Percentiles rank a stretch among this genome's conserved stretches.
Conservation (phyloP, 1,140 invertebrate genomes). For the Drosophila paulistorum region DNA sequence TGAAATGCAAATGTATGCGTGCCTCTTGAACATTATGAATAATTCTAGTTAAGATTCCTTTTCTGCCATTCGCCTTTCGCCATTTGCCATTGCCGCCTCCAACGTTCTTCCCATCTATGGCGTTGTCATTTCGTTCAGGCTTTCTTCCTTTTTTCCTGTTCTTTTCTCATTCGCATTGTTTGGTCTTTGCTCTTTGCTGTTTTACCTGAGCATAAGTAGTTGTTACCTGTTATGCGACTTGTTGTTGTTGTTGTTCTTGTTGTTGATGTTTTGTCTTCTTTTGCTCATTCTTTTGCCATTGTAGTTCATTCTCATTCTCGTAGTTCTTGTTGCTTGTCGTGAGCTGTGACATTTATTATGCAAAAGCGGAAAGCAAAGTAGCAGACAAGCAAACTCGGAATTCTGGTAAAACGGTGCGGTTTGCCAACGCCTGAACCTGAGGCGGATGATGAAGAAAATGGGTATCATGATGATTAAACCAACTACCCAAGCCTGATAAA, state of each 20-base stretch:
- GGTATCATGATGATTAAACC: constrained; percentile 50
- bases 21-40: constrained; percentile 80
- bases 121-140: neutral
- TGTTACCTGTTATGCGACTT: constrained; percentile 71
- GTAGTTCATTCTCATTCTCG: constrained; percentile 17
- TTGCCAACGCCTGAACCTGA: constrained; percentile 34
- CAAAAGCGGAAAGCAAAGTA: constrained; percentile 67
- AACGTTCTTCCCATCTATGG: neutral
- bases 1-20: constrained; percentile 80
- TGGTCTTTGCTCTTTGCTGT: constrained; percentile 27
- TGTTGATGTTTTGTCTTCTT: constrained; percentile 1
- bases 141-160: constrained; percentile 17
- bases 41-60: constrained; percentile 77
- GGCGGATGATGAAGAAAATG: neutral
- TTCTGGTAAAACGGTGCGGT: constrained; percentile 40
- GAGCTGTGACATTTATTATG: constrained; percentile 73
- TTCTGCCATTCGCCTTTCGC: constrained; percentile 67
- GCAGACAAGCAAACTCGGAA: constrained; percentile 47
- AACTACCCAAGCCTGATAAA: constrained; percentile 45
- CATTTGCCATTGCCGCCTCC: constrained; percentile 57
- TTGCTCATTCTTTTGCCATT: constrained; percentile 32
- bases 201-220: constrained; percentile 73
- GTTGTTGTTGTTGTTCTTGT: constrained; percentile 41
- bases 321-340: constrained; percentile 46
- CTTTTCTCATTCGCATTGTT: constrained; percentile 54